Evolutionary conservation across 2,113 vertebrate genomes (phyloP).

Genomic region (Talpa occidentalis): DNA sequence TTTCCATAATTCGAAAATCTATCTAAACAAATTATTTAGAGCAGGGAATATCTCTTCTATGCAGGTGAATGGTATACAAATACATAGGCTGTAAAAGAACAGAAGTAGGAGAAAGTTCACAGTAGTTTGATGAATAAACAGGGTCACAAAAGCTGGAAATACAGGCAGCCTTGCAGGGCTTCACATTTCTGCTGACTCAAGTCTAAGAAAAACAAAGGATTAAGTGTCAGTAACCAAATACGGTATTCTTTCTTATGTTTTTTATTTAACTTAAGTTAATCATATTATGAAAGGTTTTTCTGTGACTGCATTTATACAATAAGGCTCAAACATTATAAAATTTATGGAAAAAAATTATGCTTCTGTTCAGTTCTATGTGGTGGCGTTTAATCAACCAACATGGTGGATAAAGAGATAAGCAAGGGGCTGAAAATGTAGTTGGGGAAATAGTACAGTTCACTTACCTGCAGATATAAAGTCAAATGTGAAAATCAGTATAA

Average conservation of each 20-base stretch:
- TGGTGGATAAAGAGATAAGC: neutral
- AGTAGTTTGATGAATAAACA: neutral
- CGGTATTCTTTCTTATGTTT: neutral
- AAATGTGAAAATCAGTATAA: neutral
- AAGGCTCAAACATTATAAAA: neutral
- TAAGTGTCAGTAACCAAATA: neutral
- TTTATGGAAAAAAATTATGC: neutral
- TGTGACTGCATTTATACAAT: neutral
- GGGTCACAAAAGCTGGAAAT: neutral
- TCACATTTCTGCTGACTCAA: conserved; percentile 44
- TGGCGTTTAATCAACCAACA: neutral
- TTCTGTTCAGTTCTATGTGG: neutral
- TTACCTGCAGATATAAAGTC: neutral
- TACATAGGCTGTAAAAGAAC: neutral
- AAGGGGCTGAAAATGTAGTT: neutral
- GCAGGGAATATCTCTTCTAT: neutral
- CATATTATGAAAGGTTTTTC: neutral
- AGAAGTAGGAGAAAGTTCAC: neutral
- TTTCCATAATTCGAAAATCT: neutral
- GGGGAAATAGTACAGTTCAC: neutral
- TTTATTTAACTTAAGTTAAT: neutral
- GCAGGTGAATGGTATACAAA: neutral
- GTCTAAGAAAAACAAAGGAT: conserved; percentile 31
- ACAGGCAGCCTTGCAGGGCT: neutral
- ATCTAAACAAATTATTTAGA: neutral